Conservation (phyloP, 2,797 vertebrate genomes). For the Pempheris klunzingeri region DNA sequence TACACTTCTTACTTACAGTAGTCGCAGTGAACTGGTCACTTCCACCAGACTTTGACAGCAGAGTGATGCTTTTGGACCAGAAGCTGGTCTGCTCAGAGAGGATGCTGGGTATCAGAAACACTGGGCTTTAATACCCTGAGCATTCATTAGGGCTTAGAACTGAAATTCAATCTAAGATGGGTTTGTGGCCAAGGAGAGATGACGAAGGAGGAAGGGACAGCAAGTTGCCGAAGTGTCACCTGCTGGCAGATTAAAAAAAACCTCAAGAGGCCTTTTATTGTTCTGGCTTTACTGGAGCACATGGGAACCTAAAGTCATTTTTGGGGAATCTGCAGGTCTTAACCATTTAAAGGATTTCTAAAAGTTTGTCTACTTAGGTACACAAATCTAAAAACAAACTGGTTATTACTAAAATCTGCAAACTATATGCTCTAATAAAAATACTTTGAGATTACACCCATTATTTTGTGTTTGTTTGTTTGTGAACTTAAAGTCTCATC, state of each 20-base stretch:
- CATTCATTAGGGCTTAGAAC: slow-evolving; percentile 53
- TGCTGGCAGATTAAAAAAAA: slow-evolving; percentile 16
- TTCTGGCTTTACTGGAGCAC: not conserved
- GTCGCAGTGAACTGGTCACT: not conserved
- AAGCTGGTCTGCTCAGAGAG: slow-evolving; percentile 6
- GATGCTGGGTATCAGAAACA: too few species aligned
- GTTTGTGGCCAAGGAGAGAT: slow-evolving; percentile 8
- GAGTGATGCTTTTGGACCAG: slow-evolving; percentile 20
- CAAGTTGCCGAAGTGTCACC: slow-evolving; percentile 9
- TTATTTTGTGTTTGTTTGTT: not conserved
- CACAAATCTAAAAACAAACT: not conserved
- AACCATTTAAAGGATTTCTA: not conserved
- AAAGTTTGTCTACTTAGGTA: too few species aligned
- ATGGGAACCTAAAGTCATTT: not conserved
- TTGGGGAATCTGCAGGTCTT: not conserved
- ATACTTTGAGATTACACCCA: not conserved
- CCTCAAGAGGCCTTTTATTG: not conserved
- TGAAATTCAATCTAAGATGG: slow-evolving; percentile 54
- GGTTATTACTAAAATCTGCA: not conserved
- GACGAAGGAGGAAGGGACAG: not conserved
- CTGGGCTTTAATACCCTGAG: slow-evolving; percentile 54
- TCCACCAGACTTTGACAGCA: not conserved
- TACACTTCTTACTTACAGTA: not conserved
- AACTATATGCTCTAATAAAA: not conserved
- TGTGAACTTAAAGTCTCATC: not conserved